Base-by-base conservation (phyloP, 2,113 vertebrate genomes). In the Chauna torquata region DNA sequence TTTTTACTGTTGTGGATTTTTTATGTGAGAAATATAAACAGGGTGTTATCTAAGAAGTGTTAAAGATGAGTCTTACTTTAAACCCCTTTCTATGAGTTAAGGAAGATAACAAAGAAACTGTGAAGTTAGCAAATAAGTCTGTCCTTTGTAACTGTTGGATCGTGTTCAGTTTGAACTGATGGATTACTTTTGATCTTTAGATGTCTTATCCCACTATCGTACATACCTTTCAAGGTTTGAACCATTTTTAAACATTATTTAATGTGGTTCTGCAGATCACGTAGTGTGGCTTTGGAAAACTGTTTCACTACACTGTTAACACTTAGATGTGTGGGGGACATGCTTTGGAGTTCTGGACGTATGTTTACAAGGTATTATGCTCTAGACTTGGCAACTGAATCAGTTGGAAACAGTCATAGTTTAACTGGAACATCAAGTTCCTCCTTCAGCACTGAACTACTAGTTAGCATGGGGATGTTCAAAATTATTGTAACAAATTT, bases 371-470 rank as follows among this genome's bases (percentile, higher is more conserved):
- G 83, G 49, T 9, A 34, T 4, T 18, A 0, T 24, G 14, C 59
- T 54, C 47, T 50, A 72, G 45, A 19, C n/a, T 40, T 74, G 82
- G 82, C 72, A 82, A 18, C 84, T 70, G 81, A 77, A 90, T 82
- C 42, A 54, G 3, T 68, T 93, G 88, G 92, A 71, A 91, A 11
- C 42, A 27, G 17, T 3, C 11, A 9, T 6, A 40, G 85, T 90
- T 74, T 23, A 82, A 92, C 86, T 81, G 76, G 92, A 95, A 92
- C 42, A 14, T 50, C 64, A 12, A 7, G 94, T 81, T 94, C n/a
- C 42, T 88, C 58, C 79, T 24, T 70, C 27, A 24, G 0, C 11
- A 5, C 44, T 45, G 18, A 22, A 11, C 38, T 12, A 0, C 38
- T 3, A 27, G 62, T 72, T 45, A 90, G 66, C n/a, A 7, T 3